A percentile compares a stretch with the other conserved stretches of the same genome.
Evolutionary conservation across 2,113 vertebrate species (phyloP).

Genomic region (Archocentrus centrarchus): DNA sequence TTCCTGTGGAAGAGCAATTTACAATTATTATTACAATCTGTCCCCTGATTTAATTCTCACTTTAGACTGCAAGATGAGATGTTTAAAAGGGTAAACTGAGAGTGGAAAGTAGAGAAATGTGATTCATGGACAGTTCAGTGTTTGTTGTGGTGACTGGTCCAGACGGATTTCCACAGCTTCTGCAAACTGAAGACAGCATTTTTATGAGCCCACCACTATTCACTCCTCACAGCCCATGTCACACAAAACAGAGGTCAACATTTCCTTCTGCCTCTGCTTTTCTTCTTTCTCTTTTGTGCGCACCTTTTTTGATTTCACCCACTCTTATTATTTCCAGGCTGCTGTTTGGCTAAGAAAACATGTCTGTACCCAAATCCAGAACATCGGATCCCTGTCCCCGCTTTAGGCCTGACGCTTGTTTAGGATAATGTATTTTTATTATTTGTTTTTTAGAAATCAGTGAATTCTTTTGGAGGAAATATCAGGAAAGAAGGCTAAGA

Average conservation of each 20-base stretch:
- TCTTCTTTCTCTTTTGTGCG: slow-evolving; percentile 24
- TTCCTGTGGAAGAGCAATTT: background rate
- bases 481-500: background rate
- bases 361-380: slow-evolving; percentile 40
- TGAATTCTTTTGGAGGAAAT: slow-evolving; percentile 37
- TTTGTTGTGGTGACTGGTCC: slow-evolving; percentile 66
- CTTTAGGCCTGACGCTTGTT: slow-evolving; percentile 15
- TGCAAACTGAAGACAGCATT: slow-evolving; percentile 56
- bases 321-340: slow-evolving; percentile 22
- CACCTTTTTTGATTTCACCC: slow-evolving; percentile 44
- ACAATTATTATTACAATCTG: background rate
- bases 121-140: slow-evolving; percentile 46
- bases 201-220: slow-evolving; percentile 65
- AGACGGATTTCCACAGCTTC: slow-evolving; percentile 59
- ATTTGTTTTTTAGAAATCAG: slow-evolving; percentile 19
- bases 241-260: slow-evolving; percentile 58
- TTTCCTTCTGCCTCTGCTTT: slow-evolving; percentile 59
- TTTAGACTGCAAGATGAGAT: slow-evolving; percentile 26
- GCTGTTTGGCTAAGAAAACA: slow-evolving; percentile 34
- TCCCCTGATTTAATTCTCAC: slow-evolving; percentile 10
- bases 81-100: slow-evolving; percentile 29
- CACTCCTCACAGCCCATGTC: slow-evolving; percentile 58
- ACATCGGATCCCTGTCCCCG: slow-evolving; percentile 31
- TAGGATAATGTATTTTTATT: slow-evolving; percentile 1
- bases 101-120: slow-evolving; percentile 35